Conservation (phyloP, 2,797 vertebrate genomes). For the Lates japonicus region DNA sequence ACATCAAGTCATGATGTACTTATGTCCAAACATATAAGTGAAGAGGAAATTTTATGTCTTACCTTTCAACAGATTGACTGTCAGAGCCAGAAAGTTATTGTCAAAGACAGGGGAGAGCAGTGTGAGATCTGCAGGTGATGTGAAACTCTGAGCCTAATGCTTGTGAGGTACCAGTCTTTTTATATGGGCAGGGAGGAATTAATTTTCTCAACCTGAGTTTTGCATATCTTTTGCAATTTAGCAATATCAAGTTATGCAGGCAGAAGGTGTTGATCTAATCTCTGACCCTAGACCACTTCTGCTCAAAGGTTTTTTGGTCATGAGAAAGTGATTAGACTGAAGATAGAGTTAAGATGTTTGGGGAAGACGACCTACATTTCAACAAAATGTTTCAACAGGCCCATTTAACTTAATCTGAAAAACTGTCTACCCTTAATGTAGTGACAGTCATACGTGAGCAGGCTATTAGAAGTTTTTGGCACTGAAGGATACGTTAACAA, state of each 20-base stretch:
- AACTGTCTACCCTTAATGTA: no score
- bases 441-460: no score
- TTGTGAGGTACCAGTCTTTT: not conserved
- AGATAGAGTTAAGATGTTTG: no score
- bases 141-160: not conserved
- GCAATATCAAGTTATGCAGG: not conserved
- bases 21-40: no score
- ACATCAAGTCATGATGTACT: not conserved
- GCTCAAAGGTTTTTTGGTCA: no score
- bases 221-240: not conserved
- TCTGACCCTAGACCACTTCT: not conserved
- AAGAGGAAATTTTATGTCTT: not conserved
- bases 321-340: no score
- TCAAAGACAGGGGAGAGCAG: not conserved
- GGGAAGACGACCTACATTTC: no score
- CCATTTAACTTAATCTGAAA: no score
- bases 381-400: no score
- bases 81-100: not conserved
- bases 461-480: no score
- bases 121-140: not conserved
- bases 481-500: no score
- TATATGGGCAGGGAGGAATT: not conserved
- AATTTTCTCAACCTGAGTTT: not conserved
- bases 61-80: not conserved
- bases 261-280: not conserved